Percentiles rank a stretch among this genome's conserved stretches.
These are phyloP conservation scores for Bungarus multicinctus DNA, from an alignment of 2,113 vertebrate genomes.

Conservation along the genomic window DNA sequence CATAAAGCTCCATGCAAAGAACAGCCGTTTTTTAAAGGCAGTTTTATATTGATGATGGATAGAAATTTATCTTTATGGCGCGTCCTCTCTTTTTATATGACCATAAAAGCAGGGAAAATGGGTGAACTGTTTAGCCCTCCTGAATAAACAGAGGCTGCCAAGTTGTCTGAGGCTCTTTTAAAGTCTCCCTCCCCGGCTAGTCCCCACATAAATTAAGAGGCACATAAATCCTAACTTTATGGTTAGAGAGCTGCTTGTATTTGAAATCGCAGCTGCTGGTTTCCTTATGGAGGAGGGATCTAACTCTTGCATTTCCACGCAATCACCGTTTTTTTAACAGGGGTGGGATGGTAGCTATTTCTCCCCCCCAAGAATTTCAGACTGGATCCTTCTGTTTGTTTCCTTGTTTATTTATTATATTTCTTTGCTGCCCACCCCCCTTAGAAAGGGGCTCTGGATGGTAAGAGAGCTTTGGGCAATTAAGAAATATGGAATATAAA, in stretches of 20 bases:
- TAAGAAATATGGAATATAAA: neutral
- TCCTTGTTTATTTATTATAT: neutral
- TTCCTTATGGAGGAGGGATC: neutral
- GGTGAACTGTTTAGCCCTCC: neutral
- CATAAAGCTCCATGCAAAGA: neutral
- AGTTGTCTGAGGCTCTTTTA: neutral
- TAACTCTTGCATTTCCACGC: neutral
- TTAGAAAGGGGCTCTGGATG: no score
- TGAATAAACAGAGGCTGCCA: neutral
- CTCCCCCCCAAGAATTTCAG: neutral
- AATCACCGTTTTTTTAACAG: neutral
- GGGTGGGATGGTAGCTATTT: neutral
- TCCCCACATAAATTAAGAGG: neutral
- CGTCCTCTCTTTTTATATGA: neutral
- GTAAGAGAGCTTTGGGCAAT: neutral
- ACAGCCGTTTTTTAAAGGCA: neutral
- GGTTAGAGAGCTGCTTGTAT: neutral
- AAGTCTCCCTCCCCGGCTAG: neutral
- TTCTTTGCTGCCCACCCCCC: neutral
- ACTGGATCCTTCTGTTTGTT: neutral
- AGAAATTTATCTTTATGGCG: neutral
- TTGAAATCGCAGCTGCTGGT: neutral
- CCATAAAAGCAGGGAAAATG: neutral
- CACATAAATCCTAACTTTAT: neutral
- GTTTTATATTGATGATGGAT: neutral